Conservation (phyloP, 37 sponge, comb jelly and placozoan species). For the Amphimedon queenslandica region DNA sequence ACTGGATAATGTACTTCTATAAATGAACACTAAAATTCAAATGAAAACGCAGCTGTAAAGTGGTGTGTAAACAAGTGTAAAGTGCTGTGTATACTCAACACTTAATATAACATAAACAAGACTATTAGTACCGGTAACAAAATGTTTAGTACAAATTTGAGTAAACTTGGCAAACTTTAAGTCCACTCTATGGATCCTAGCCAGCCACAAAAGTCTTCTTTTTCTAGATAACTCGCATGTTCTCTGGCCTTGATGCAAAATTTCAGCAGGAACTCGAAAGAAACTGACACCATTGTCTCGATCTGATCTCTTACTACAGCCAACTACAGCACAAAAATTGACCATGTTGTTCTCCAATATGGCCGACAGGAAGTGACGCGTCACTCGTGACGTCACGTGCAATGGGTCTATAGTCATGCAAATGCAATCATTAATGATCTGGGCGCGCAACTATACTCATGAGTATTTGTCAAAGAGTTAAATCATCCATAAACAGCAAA, state of each 20-base stretch:
- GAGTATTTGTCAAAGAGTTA: too few relatives aligned
- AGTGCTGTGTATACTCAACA: neutral
- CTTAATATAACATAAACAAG: neutral
- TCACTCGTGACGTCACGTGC: slow-evolving; percentile 15
- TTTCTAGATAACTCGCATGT: slow-evolving; percentile 20
- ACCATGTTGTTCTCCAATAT: slow-evolving; percentile 32
- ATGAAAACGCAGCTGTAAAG: too few relatives aligned
- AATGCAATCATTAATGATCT: too few relatives aligned
- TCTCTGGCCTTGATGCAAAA: slow-evolving; percentile 4
- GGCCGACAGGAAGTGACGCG: slow-evolving; percentile 14
- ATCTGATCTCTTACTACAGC: slow-evolving; percentile 41
- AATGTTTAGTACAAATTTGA: slow-evolving; percentile 44
- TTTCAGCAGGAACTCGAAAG: slow-evolving; percentile 29
- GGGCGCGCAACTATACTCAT: too few relatives aligned
- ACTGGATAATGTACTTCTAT: too few relatives aligned
- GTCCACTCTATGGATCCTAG: slow-evolving; percentile 27
- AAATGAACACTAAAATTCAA: too few relatives aligned
- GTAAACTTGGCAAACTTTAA: neutral
- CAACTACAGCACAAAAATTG: slow-evolving; percentile 41
- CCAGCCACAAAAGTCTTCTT: slow-evolving; percentile 21
- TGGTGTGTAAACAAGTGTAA: neutral
- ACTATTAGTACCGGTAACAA: slow-evolving; percentile 14
- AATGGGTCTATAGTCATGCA: slow-evolving; percentile 31
- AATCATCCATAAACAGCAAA: too few relatives aligned
- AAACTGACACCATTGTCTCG: slow-evolving; percentile 31